phyloP scores from a whole-genome alignment of 2,888 invertebrate genomes.

The Lithophane socia region DNA sequence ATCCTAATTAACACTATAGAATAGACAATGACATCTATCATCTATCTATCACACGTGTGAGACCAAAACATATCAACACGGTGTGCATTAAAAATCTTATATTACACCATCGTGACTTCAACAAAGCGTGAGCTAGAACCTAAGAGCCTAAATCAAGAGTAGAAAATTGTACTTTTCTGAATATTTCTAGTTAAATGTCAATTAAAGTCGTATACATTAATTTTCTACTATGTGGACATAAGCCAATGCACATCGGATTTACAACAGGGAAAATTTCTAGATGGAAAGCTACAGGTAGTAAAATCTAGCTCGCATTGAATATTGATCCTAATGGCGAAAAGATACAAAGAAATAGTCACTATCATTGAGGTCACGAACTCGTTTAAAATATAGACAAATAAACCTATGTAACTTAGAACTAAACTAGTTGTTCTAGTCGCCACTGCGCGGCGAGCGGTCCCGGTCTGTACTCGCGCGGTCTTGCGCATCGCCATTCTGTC shows the following conservation, averaged over 20 bases:
- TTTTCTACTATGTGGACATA: conserved; percentile 20
- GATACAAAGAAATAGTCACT: conserved; percentile 39
- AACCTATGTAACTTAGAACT: conserved; percentile 61
- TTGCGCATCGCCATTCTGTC: conserved; percentile 82
- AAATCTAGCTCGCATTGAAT: conserved; percentile 33
- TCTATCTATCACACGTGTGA: conserved; percentile 59
- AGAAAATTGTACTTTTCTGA: conserved; percentile 58
- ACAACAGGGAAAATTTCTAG: conserved; percentile 2
- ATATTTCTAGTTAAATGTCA: conserved; percentile 33
- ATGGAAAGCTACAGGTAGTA: conserved; percentile 15
- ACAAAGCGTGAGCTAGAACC: conserved; percentile 33
- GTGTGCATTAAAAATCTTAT: conserved; percentile 70
- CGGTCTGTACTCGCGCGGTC: conserved; percentile 82
- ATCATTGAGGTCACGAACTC: conserved; percentile 72
- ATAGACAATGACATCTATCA: conserved; percentile 57
- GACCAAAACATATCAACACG: conserved; percentile 65
- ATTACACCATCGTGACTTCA: conserved; percentile 69
- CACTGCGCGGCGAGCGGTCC: conserved; percentile 87
- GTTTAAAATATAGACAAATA: conserved; percentile 67
- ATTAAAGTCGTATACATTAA: conserved; percentile 39
- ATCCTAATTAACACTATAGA: conserved; percentile 47
- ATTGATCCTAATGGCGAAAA: conserved; percentile 38
- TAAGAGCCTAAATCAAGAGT: conserved; percentile 14
- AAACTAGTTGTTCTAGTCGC: conserved; percentile 74
- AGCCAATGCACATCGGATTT: conserved; percentile 10